Conservation (phyloP, 2,888 invertebrate species). For the Andrena praecox region DNA sequence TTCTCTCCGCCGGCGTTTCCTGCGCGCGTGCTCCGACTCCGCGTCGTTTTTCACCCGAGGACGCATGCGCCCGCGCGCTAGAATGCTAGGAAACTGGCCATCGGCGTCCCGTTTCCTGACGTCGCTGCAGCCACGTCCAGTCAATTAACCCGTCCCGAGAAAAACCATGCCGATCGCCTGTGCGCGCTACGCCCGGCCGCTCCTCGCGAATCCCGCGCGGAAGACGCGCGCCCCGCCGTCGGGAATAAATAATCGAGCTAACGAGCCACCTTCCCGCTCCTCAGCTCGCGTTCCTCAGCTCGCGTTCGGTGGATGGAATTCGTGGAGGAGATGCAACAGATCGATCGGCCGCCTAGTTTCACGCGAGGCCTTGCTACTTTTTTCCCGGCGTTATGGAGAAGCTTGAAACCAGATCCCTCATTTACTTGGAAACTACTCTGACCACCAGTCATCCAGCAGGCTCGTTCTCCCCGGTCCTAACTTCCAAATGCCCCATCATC, state of each 20-base stretch:
- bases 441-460: neutral
- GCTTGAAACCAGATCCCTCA: neutral
- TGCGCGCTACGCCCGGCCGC: neutral
- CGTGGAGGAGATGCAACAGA: neutral
- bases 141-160: constrained; percentile 73
- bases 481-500: constrained; percentile 1
- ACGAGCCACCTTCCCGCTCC: constrained; percentile 44
- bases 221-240: constrained; percentile 28
- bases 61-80: constrained; percentile 52
- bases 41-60: constrained; percentile 32
- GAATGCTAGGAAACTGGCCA: constrained; percentile 51
- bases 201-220: constrained; percentile 37
- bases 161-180: constrained; percentile 41
- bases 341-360: neutral
- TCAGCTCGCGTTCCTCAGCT: constrained; percentile 54
- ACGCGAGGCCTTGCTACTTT: neutral
- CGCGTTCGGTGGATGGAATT: neutral
- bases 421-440: neutral
- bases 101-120: constrained; percentile 57
- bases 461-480: neutral
- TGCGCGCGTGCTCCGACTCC: constrained; percentile 51
- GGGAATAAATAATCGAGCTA: constrained; percentile 65
- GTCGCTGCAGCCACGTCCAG: constrained; percentile 64
- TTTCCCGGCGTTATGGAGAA: neutral
- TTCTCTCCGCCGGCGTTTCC: neutral